Percentiles rank a stretch among this genome's conserved stretches.
Evolutionary conservation across 2,113 vertebrate genomes (phyloP).

Genomic region (Sylvia atricapilla): DNA sequence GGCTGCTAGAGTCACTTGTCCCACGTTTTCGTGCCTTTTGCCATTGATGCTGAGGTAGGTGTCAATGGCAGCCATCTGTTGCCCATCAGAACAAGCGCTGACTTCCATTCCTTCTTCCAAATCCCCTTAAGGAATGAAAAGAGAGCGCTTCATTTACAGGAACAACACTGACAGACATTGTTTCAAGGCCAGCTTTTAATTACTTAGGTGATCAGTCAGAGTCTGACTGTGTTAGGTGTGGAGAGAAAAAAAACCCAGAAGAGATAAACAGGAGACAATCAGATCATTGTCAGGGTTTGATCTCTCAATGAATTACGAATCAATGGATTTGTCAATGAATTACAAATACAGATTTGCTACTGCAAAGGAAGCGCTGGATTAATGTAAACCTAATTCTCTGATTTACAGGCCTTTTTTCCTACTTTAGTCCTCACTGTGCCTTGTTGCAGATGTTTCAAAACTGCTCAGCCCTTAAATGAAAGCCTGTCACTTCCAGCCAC

Average conservation of each 20-base stretch:
- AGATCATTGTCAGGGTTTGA: not conserved
- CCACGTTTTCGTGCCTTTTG: conserved; percentile 48
- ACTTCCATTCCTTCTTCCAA: conserved; percentile 72
- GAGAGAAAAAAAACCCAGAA: not conserved
- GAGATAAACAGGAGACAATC: not conserved
- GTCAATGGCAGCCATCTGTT: conserved; percentile 42
- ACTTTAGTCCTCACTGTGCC: not conserved
- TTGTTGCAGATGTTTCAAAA: not conserved
- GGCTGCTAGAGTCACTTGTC: conserved; percentile 58
- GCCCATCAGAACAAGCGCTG: conserved; percentile 62
- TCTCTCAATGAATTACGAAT: not conserved
- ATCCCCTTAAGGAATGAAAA: conserved; percentile 29
- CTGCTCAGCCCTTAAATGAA: not conserved
- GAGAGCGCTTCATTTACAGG: not conserved
- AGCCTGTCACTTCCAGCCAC: not conserved
- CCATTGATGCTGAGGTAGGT: conserved; percentile 53
- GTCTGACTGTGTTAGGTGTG: not conserved
- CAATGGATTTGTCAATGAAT: not conserved
- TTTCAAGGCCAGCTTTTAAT: not conserved
- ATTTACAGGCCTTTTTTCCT: not conserved
- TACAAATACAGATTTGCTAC: not conserved
- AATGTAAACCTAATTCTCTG: not conserved
- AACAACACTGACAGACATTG: not conserved
- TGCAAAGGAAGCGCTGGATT: not conserved
- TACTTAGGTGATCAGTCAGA: not conserved